Evolutionary conservation across 1,140 invertebrate genomes (phyloP), one percentile per base, ranked within the genome.

Genomic region (Nymphalis io): DNA sequence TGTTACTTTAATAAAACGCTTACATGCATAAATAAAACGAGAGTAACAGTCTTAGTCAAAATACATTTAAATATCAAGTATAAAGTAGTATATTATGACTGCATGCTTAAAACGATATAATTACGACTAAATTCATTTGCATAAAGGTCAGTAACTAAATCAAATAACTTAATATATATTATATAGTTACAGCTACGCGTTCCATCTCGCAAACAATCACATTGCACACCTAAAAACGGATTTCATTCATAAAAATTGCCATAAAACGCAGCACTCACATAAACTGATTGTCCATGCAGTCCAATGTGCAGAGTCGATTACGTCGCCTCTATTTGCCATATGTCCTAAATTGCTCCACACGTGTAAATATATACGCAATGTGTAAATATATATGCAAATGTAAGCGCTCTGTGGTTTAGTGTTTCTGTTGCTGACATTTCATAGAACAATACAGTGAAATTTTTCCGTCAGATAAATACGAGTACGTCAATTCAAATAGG

Each of bases 271-370:
- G 40, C 42, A 48, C 5, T 48, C 23, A 33, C 21, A 2, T 51
- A 51, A 27, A 61, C 18, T 33, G 60, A 16, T 61, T 46, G 42
- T 61, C 60, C 42, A 33, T 46, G 60, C 3, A 12, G 42, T 18
- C 21, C 23, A 12, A 48, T 48, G 27, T 27, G 46, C 42, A 48
- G 46, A 51, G 46, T 51, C 23, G 15, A 27, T 61, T 61, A 23
- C 60, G 21, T 61, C 27, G 60, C 42, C 11, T 18, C 42, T 61
- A 48, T 61, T 61, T 61, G 42, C 21, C 23, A 8, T 61, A 21
- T 46, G 15, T 48, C 60, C 42, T 61, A 61, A 61, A 61, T 61
- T 61, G 60, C 21, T 46, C 21, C 60, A 61, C 46, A 61, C 46
- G 42, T 51, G 46, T 46, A 61, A 61, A 61, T 61, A 20, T 51